phyloP scores from a whole-genome alignment of 2,888 invertebrate species.

The Trachelus troglodyta region DNA sequence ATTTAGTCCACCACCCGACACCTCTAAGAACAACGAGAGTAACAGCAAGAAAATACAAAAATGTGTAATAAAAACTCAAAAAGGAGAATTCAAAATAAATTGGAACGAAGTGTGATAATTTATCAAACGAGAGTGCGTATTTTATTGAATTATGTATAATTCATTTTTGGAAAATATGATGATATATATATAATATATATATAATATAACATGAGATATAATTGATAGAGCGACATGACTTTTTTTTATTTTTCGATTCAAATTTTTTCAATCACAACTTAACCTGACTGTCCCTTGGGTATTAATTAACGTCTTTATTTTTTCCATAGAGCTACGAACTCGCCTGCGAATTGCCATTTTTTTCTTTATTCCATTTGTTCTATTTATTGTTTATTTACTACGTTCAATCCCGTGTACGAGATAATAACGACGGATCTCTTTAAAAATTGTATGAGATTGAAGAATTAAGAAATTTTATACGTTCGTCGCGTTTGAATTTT shows the following conservation, averaged over 20 bases:
- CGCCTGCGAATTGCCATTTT: not conserved
- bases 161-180: constrained; percentile 64
- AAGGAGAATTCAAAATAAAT: too few relatives aligned
- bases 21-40: too few relatives aligned
- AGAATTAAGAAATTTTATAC: not conserved
- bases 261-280: not conserved
- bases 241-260: constrained; percentile 23
- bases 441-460: not conserved
- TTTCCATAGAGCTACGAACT: not conserved
- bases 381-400: not conserved
- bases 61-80: too few relatives aligned
- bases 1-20: too few relatives aligned
- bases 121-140: constrained; percentile 20
- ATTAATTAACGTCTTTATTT: not conserved
- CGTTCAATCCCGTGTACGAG: not conserved
- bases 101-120: too few relatives aligned
- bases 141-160: constrained; percentile 63
- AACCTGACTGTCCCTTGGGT: not conserved
- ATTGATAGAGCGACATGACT: constrained; percentile 60
- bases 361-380: not conserved
- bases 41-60: too few relatives aligned
- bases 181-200: constrained; percentile 46
- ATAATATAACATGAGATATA: constrained; percentile 64
- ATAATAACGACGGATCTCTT: not conserved
- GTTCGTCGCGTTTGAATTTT: not conserved